A percentile compares a stretch with the other conserved stretches of the same genome.
Evolutionary conservation across 1,140 invertebrate species (phyloP).

Genomic region (Druon quercuslanigerum): DNA sequence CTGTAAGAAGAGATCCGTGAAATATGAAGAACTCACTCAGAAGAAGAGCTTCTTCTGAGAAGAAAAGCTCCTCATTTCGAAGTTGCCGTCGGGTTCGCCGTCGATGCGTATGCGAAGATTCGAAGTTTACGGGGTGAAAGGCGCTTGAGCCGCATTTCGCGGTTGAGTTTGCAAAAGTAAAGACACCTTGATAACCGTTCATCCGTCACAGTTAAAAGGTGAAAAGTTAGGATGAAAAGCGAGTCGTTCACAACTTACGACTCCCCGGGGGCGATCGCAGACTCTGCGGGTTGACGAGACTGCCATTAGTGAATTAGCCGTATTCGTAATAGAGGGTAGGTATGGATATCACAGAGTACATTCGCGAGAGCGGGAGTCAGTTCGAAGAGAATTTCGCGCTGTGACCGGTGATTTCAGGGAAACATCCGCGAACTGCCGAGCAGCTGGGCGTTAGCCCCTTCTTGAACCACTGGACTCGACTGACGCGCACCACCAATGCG

Average conservation of each 20-base stretch:
- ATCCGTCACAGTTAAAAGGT: conserved; percentile 6
- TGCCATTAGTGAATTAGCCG: conserved; percentile 4
- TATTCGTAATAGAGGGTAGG: not conserved
- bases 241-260: not conserved
- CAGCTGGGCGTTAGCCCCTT: conserved; percentile 69
- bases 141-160: not conserved
- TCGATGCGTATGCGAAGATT: not conserved
- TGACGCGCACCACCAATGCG: conserved; percentile 60
- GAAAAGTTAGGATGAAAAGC: not conserved
- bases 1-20: too few species aligned
- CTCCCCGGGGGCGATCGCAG: not conserved
- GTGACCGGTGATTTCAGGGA: conserved; percentile 48
- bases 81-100: not conserved
- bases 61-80: not conserved
- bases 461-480: conserved; percentile 46
- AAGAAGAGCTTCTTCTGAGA: not conserved
- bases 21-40: too few species aligned
- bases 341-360: conserved; percentile 28
- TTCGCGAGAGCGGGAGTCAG: conserved; percentile 37
- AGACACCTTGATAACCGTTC: not conserved
- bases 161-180: not conserved
- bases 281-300: not conserved
- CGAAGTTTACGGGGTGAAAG: not conserved
- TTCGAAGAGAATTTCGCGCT: not conserved
- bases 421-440: conserved; percentile 75